Base-by-base conservation (phyloP, 2,888 invertebrate genomes). In the Tholera decimalis region DNA sequence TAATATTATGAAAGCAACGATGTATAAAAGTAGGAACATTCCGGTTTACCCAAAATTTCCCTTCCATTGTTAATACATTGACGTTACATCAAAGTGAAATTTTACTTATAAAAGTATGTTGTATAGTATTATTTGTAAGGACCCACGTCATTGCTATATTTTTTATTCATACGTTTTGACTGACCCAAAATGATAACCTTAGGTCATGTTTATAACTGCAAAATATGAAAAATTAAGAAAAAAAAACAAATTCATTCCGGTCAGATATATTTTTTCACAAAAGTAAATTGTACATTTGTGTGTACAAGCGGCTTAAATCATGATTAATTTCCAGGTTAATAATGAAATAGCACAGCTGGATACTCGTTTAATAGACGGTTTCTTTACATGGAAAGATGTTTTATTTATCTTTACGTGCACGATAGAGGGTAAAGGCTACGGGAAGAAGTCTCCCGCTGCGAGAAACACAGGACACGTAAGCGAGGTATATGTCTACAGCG, bases 41-140 rank as follows among this genome's bases (percentile, higher is more conserved):
- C 73, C 68, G 61, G 79, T 60, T 72, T 70, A 72, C 67, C 66
- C 72, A 66, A 76, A 51, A 39, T 55, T 68, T 69, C 56, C 59
- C 20, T 55, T 63, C 47, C 56, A 63, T 62, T 62, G 64, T 50
- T 57, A 64, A 60, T 39, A 77, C 30, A 62, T 24, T 60, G 50
- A 61, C 60, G 64, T 76, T 41, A 71, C 51, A 53, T 63, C 60
- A 72, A 65, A 66, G 51, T 61, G 58, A 57, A 67, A 64, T 59
- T 71, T 53, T 58, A 47, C 54, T 56, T 37, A 59, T 50, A 57
- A 58, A 73, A 63, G 72, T 56, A 66, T 59, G 15, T 24, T 22
- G 37, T 59, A 43, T 46, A 46, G n/a, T 53, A 51, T 20, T 59
- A 18, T 24, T 37, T 51, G 39, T 43, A 41, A 35, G 53, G 8